Evolutionary conservation across 1,140 invertebrate species (phyloP).

Genomic region (Paralvinella palmiformis): DNA sequence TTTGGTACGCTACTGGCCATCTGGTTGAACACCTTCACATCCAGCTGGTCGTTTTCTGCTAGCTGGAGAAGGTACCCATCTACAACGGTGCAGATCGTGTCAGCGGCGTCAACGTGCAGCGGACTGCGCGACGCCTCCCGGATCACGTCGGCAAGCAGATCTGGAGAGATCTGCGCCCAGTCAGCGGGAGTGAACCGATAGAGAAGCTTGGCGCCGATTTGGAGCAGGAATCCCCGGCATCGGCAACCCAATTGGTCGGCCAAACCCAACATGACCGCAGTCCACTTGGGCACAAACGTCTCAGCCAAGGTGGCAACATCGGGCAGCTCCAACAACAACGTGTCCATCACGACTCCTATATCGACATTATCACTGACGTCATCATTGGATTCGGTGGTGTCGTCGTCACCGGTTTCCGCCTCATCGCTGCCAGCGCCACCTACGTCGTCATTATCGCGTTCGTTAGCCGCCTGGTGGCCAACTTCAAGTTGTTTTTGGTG

Average conservation of each 20-base stretch:
- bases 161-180: slow-evolving; percentile 34
- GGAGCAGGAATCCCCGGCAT: slow-evolving; percentile 32
- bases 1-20: slow-evolving; percentile 34
- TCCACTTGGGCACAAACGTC: slow-evolving; percentile 35
- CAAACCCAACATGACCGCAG: slow-evolving; percentile 34
- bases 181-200: slow-evolving; percentile 34
- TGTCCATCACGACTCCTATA: slow-evolving; percentile 30
- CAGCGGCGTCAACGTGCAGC: slow-evolving; percentile 22
- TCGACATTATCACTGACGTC: slow-evolving; percentile 11
- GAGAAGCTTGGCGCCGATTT: slow-evolving; percentile 33
- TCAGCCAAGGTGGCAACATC: slow-evolving; percentile 33
- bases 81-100: slow-evolving; percentile 32
- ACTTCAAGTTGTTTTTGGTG: neutral
- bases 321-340: slow-evolving; percentile 32
- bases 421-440: too few relatives aligned
- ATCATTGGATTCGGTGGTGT: neutral
- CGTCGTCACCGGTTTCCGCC: too few relatives aligned
- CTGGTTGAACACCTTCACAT: slow-evolving; percentile 38
- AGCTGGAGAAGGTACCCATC: slow-evolving; percentile 40
- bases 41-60: slow-evolving; percentile 36
- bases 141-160: slow-evolving; percentile 39
- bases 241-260: slow-evolving; percentile 32
- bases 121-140: slow-evolving; percentile 27
- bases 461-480: neutral
- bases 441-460: too few relatives aligned